Conservation (phyloP, 1,140 invertebrate genomes). For the Drosophila tani region DNA sequence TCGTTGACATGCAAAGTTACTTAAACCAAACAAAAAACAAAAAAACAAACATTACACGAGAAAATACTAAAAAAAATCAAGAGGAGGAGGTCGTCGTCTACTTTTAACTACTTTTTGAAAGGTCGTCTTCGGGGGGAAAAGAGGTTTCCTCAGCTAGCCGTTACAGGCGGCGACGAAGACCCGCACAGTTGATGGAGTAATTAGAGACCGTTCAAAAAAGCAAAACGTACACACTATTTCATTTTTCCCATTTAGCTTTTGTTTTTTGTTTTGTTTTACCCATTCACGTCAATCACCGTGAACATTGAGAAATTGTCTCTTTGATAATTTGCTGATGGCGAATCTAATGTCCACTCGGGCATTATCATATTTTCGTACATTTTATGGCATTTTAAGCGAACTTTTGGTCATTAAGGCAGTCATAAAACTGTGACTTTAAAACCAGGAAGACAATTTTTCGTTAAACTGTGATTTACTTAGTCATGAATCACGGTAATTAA, state of each 20-base stretch:
- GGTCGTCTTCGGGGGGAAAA: slow-evolving; percentile 20
- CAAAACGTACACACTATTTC: slow-evolving; percentile 21
- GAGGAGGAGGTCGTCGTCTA: slow-evolving; percentile 53
- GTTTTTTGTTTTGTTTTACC: slow-evolving; percentile 8
- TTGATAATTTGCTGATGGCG: slow-evolving; percentile 49
- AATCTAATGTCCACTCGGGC: slow-evolving; percentile 31
- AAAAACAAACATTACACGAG: slow-evolving; percentile 40
- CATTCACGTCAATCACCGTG: slow-evolving; percentile 45
- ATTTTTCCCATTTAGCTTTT: slow-evolving; percentile 23
- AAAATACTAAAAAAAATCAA: slow-evolving; percentile 33
- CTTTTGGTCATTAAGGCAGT: slow-evolving; percentile 34
- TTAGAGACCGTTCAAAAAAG: slow-evolving; percentile 29
- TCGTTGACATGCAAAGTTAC: slow-evolving; percentile 77
- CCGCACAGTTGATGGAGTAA: slow-evolving; percentile 45
- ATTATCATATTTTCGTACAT: slow-evolving; percentile 52
- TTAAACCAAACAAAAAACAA: slow-evolving; percentile 52
- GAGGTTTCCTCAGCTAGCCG: slow-evolving; percentile 7
- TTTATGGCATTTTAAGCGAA: slow-evolving; percentile 44
- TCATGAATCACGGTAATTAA: slow-evolving; percentile 25
- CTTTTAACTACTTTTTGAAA: slow-evolving; percentile 53
- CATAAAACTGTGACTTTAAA: slow-evolving; percentile 46
- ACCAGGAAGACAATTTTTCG: slow-evolving; percentile 29
- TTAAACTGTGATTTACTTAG: slow-evolving; percentile 30
- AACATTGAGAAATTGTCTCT: slow-evolving; percentile 50
- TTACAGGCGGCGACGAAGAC: slow-evolving; percentile 23